Conservation (phyloP, 2,113 vertebrate genomes). For the Eretmochelys imbricata region DNA sequence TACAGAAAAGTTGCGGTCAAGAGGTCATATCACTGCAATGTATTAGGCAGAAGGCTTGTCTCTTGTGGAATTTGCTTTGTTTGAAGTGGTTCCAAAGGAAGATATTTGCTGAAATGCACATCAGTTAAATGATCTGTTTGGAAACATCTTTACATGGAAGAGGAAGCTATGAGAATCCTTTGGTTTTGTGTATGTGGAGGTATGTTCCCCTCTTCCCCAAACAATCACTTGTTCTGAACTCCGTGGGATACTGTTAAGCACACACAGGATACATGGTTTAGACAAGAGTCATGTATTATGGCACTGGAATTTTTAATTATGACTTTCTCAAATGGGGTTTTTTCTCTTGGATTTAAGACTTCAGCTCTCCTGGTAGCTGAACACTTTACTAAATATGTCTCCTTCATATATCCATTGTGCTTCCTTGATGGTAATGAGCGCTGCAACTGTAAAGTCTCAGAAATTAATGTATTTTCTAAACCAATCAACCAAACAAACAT, state of each 20-base stretch:
- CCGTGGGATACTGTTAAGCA: slow-evolving; percentile 3
- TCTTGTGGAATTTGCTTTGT: slow-evolving; percentile 79
- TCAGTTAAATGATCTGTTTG: slow-evolving; percentile 75
- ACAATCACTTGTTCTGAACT: slow-evolving; percentile 36
- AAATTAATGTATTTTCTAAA: not conserved
- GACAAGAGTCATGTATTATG: slow-evolving; percentile 11
- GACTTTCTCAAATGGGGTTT: not conserved
- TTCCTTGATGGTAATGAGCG: not conserved
- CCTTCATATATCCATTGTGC: not conserved
- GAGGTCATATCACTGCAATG: slow-evolving; percentile 70
- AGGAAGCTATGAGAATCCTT: slow-evolving; percentile 65
- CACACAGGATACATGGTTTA: not conserved
- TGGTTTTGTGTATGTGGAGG: slow-evolving; percentile 23
- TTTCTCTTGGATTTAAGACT: not conserved
- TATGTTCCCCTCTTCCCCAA: not conserved
- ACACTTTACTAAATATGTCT: slow-evolving; percentile 17
- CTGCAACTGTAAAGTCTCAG: not conserved
- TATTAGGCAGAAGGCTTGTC: slow-evolving; percentile 73
- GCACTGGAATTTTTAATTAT: slow-evolving; percentile 40
- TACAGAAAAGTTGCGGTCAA: slow-evolving; percentile 71
- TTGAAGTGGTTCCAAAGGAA: slow-evolving; percentile 77
- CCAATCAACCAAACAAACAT: not conserved
- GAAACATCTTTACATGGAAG: slow-evolving; percentile 65
- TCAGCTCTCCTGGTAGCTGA: not conserved
- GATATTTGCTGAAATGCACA: slow-evolving; percentile 70